Percentiles rank a stretch among this genome's conserved stretches.
phyloP scores from a whole-genome alignment of 1,140 invertebrate species.

The Zaprionus vittiger region DNA sequence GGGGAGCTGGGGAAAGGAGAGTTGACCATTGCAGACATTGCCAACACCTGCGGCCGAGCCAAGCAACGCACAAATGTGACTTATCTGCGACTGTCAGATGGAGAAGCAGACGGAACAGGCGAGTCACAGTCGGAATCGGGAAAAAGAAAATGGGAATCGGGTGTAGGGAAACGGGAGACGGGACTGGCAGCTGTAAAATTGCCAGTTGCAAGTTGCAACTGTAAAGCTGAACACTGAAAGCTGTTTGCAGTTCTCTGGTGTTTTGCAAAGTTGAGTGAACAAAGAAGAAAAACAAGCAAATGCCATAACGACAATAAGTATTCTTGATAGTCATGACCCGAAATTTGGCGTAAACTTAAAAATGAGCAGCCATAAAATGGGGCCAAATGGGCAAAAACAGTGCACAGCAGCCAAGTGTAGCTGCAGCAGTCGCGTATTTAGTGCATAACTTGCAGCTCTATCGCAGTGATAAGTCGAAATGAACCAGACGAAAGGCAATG shows the following conservation, averaged over 20 bases:
- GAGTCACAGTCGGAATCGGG: neutral
- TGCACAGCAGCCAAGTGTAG: neutral
- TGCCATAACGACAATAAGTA: constrained; percentile 60
- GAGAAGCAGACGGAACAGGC: neutral
- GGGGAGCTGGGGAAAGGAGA: too few relatives aligned
- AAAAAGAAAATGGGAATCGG: too few relatives aligned
- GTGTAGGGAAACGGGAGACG: too few relatives aligned
- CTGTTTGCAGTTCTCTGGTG: constrained; percentile 7
- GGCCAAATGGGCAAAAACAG: neutral
- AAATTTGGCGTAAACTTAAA: constrained; percentile 51
- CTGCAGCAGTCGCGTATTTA: constrained; percentile 47
- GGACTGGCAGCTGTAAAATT: constrained; percentile 11
- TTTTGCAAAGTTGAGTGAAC: neutral
- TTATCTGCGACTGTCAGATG: constrained; percentile 28
- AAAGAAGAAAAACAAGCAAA: constrained; percentile 7
- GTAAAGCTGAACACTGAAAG: constrained; percentile 5
- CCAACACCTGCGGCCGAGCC: constrained; percentile 40
- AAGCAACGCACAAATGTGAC: constrained; percentile 37
- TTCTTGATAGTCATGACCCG: constrained; percentile 77
- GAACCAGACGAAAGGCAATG: constrained; percentile 46
- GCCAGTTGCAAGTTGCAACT: neutral
- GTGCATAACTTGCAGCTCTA: constrained; percentile 62
- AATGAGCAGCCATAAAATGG: constrained; percentile 65
- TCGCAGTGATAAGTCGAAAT: constrained; percentile 75
- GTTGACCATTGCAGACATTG: constrained; percentile 10